These are phyloP conservation scores for Aradus depressus DNA, from an alignment of 2,888 invertebrate genomes.

Conservation along the genomic window DNA sequence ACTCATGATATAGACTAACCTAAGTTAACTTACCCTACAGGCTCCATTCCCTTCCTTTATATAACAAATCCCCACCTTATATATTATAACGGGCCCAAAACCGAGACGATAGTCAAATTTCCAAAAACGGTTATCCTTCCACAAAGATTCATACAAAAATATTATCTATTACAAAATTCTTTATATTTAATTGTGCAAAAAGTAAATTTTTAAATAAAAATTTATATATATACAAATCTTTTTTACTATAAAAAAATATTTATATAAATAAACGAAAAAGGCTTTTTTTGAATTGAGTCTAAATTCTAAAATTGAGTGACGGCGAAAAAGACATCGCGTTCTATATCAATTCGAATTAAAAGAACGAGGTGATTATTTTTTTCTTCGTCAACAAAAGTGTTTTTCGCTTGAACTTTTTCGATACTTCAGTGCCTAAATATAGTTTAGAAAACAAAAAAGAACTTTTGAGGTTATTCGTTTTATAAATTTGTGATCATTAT, in stretches of 20 bases:
- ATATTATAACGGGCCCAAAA: conserved; percentile 30
- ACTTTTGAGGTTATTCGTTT: conserved; percentile 15
- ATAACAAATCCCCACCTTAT: conserved; percentile 30
- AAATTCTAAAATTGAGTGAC: conserved; percentile 19
- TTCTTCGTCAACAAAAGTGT: conserved; percentile 14
- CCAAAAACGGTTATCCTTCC: conserved; percentile 31
- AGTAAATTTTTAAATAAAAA: conserved; percentile 23
- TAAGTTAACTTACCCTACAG: conserved; percentile 29
- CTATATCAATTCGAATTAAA: conserved; percentile 13
- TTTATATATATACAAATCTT: conserved; percentile 11
- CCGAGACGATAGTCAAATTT: conserved; percentile 28
- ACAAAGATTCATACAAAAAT: conserved; percentile 30
- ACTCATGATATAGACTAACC: conserved; percentile 27
- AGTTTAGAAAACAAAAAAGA: conserved; percentile 28
- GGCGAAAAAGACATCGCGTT: conserved; percentile 18
- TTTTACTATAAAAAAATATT: conserved; percentile 14
- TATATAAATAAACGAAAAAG: conserved; percentile 26
- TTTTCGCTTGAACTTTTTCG: conserved; percentile 16
- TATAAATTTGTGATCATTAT: conserved; percentile 14
- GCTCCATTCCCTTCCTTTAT: conserved; percentile 31
- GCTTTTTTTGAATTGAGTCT: conserved; percentile 20
- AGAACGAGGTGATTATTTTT: conserved; percentile 19
- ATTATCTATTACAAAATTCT: conserved; percentile 24
- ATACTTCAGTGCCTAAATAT: conserved; percentile 29
- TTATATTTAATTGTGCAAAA: conserved; percentile 23